A percentile compares a stretch with the other conserved stretches of the same genome.
Evolutionary conservation across 2,797 vertebrate genomes (phyloP).

Genomic region (Dromococcyx pavoninus): DNA sequence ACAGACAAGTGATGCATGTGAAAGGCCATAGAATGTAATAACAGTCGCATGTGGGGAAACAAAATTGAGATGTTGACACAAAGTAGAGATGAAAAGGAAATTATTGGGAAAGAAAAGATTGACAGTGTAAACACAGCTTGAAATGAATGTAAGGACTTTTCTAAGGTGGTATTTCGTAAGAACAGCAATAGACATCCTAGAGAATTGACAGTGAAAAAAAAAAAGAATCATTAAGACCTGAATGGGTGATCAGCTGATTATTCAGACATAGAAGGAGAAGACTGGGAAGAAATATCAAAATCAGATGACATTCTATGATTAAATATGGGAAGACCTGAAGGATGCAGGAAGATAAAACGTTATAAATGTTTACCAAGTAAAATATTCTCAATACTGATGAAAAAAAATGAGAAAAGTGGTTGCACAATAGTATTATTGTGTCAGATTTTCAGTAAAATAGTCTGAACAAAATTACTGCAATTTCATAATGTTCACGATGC

Average conservation of each 20-base stretch:
- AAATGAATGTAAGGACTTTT: neutral
- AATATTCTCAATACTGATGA: neutral
- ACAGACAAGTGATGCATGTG: neutral
- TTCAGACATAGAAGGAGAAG: neutral
- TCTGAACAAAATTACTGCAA: neutral
- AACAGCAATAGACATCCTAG: neutral
- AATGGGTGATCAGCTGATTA: neutral
- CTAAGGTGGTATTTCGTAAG: neutral
- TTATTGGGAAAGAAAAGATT: conserved; percentile 3
- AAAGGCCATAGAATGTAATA: neutral
- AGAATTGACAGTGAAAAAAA: neutral
- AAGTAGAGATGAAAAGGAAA: neutral
- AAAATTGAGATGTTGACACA: neutral
- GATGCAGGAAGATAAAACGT: neutral
- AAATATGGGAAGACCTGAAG: neutral
- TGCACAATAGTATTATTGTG: neutral
- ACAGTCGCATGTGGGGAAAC: neutral
- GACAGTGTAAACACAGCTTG: neutral
- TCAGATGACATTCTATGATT: neutral
- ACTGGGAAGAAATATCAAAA: neutral
- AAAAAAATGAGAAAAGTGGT: neutral
- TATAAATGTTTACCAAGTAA: neutral
- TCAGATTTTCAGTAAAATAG: neutral
- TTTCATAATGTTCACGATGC: neutral
- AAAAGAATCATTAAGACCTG: neutral